Evolutionary conservation across 1,140 invertebrate genomes (phyloP).

Genomic region (Drosophila eugracilis): DNA sequence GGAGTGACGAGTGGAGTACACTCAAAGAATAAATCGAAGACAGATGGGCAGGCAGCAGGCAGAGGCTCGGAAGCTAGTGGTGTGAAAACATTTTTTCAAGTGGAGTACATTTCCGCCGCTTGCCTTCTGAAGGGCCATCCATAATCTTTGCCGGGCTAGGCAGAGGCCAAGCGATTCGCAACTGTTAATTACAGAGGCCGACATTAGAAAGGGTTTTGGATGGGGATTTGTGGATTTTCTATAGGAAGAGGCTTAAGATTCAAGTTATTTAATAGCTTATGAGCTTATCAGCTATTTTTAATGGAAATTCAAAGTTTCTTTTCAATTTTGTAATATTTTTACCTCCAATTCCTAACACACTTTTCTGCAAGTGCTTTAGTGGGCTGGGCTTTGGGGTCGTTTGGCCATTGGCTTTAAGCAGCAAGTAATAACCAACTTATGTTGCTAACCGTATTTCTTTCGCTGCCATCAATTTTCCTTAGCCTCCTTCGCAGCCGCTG

Average conservation of each 20-base stretch:
- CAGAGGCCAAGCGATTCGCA: neutral
- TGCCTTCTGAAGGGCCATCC: neutral
- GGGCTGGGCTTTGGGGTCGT: conserved; percentile 8
- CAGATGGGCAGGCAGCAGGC: too few relatives aligned
- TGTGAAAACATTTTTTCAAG: neutral
- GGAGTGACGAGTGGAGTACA: conserved; percentile 41
- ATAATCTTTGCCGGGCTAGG: neutral
- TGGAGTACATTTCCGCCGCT: neutral
- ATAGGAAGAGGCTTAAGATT: too few relatives aligned
- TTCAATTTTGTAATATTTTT: too few relatives aligned
- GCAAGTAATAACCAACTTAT: conserved; percentile 82
- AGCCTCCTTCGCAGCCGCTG: conserved; percentile 12
- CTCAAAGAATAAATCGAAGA: conserved; percentile 17
- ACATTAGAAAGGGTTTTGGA: too few relatives aligned
- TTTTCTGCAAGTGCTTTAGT: conserved; percentile 19
- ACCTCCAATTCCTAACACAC: too few relatives aligned
- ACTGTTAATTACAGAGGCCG: neutral
- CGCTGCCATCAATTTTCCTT: conserved; percentile 66
- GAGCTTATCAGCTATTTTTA: too few relatives aligned
- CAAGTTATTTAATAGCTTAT: too few relatives aligned
- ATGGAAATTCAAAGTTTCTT: too few relatives aligned
- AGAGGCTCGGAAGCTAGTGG: too few relatives aligned
- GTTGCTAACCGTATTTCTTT: conserved; percentile 79
- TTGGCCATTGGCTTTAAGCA: conserved; percentile 67
- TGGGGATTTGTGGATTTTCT: too few relatives aligned